Base-by-base conservation (phyloP, 2,888 invertebrate species). In the Netelia melanura region DNA sequence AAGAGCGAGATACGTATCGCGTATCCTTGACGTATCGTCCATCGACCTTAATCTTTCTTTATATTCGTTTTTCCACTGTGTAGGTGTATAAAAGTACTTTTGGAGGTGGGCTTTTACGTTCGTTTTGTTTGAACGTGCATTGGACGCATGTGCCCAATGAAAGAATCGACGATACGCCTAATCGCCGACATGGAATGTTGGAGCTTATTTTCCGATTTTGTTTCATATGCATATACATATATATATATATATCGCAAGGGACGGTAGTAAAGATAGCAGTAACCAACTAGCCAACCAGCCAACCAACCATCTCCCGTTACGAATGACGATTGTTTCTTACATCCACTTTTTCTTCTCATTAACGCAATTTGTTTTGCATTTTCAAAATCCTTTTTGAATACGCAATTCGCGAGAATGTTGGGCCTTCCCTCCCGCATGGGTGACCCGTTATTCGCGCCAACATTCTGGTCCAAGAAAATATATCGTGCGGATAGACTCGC, bases 81-180 rank as follows among this genome's bases (percentile, higher is more conserved):
- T 58, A 65, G 54, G 62, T 80, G 82, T 85, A 85, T 79, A 79
- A 76, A 80, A 71, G 72, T 80, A 80, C 48, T 79, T 82, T 85
- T 76, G 62, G 61, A 75, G 71, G 61, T 23, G 56, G 56, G 30
- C 65, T 67, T 64, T 70, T 68, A 62, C 52, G n/a, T 74, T 58
- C 17, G 64, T 75, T 70, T 56, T 68, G 48, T 68, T n/a, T 30
- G 54, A 58, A 70, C 38, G 70, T 58, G 30, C 70, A 30, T 11
- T 78, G 61, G 62, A 74, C 79, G 61, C 54, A 44, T 75, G 68
- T 62, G 75, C 67, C 76, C 44, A 43, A 48, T 25, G 54, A 38
- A 6, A 38, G 2, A 58, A 58, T 48, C 11, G 52, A 6, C 44
- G 48, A 68, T n/a, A 43, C 9, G 67, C 17, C 38, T 23, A 77